These are phyloP conservation scores for Zootermopsis nevadensis DNA, from an alignment of 2,888 invertebrate species.

Conservation along the genomic window DNA sequence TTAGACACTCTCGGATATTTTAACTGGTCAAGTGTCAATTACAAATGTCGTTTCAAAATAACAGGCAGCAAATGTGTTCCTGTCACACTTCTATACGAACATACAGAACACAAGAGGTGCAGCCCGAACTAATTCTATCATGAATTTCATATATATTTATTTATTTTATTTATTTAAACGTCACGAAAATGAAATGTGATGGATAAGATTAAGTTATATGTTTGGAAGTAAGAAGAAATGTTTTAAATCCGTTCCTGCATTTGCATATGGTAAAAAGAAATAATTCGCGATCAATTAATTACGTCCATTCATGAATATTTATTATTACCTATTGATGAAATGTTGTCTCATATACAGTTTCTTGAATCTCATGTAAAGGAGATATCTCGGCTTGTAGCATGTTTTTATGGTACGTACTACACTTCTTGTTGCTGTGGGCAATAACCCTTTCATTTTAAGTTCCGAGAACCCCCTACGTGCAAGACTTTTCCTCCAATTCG, in stretches of 20 bases:
- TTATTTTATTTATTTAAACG: not conserved
- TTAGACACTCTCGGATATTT: not conserved
- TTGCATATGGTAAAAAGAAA: no score
- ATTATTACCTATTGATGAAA: no score
- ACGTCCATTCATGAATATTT: no score
- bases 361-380: no score
- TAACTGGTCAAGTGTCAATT: not conserved
- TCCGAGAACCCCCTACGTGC: no score
- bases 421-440: no score
- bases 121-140: not conserved
- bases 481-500: no score
- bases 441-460: no score
- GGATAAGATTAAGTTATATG: not conserved
- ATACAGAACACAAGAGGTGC: conserved; percentile 18
- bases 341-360: no score
- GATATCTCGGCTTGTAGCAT: no score
- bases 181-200: not conserved
- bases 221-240: not conserved
- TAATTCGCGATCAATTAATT: no score
- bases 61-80: not conserved
- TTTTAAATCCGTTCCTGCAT: not conserved
- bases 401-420: no score
- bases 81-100: conserved; percentile 18
- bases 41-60: conserved; percentile 6
- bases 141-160: not conserved